Evolutionary conservation across 2,888 invertebrate species (phyloP).

Genomic region (Cataglyphis livida): DNA sequence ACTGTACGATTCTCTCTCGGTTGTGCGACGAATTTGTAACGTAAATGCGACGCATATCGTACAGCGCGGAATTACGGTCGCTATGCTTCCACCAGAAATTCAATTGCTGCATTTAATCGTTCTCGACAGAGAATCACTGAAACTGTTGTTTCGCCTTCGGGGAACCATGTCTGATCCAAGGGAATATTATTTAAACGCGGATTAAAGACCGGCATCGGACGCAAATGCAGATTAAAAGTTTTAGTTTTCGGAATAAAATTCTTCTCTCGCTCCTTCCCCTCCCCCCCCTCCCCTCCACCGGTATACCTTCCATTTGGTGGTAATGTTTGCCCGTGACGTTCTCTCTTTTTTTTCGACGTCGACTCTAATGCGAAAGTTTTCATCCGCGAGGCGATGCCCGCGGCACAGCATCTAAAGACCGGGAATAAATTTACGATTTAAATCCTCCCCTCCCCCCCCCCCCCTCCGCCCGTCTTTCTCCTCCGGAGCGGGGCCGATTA

Average conservation of each 20-base stretch:
- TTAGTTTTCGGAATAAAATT: neutral
- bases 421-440: constrained; percentile 6
- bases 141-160: constrained; percentile 16
- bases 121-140: constrained; percentile 25
- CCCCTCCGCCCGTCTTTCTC: neutral
- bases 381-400: neutral
- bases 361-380: constrained; percentile 18
- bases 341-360: neutral
- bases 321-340: neutral
- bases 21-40: constrained; percentile 27
- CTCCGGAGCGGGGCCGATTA: neutral
- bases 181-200: constrained; percentile 45
- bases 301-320: neutral
- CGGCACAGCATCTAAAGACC: constrained; percentile 10
- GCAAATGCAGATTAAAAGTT: constrained; percentile 35
- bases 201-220: constrained; percentile 24
- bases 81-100: constrained; percentile 40
- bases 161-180: constrained; percentile 17
- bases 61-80: constrained; percentile 39
- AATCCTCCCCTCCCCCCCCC: neutral
- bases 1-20: constrained; percentile 19
- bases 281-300: neutral
- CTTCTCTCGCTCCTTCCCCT: neutral
- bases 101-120: constrained; percentile 47
- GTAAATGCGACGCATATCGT: constrained; percentile 33